phyloP scores from a whole-genome alignment of 2,113 vertebrate genomes.

The Ibidorhyncha struthersii region DNA sequence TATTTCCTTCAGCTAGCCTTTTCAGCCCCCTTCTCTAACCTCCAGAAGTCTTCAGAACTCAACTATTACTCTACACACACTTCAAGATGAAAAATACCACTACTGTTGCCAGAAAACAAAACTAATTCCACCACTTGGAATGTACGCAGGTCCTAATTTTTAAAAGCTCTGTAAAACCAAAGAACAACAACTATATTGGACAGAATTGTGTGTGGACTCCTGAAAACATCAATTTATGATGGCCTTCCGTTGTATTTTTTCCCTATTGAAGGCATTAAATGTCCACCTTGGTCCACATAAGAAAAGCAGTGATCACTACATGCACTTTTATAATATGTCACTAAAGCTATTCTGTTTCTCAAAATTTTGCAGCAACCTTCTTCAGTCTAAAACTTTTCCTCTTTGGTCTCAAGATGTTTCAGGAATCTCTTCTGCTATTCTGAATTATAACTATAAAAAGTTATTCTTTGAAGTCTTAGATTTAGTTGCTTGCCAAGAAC shows the following conservation, averaged over 20 bases:
- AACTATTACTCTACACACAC: neutral
- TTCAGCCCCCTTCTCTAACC: neutral
- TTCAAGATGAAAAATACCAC: neutral
- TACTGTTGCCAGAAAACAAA: neutral
- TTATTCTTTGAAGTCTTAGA: constrained; percentile 32
- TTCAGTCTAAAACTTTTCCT: neutral
- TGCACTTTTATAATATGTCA: neutral
- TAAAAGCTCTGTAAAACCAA: neutral
- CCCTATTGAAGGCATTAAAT: neutral
- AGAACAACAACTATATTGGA: neutral
- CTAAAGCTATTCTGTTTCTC: neutral
- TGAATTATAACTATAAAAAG: constrained; percentile 10
- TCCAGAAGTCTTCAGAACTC: neutral
- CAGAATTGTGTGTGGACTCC: neutral
- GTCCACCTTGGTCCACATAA: neutral
- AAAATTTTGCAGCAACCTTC: neutral
- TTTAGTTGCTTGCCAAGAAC: constrained; percentile 40
- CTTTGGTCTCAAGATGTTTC: neutral
- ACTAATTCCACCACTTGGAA: neutral
- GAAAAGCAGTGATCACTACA: neutral
- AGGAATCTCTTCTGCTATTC: neutral
- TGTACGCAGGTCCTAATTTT: neutral
- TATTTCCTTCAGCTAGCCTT: neutral
- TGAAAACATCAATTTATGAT: neutral
- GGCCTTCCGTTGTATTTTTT: neutral